phyloP scores from a whole-genome alignment of 2,113 vertebrate species.

The Mixornis gularis region DNA sequence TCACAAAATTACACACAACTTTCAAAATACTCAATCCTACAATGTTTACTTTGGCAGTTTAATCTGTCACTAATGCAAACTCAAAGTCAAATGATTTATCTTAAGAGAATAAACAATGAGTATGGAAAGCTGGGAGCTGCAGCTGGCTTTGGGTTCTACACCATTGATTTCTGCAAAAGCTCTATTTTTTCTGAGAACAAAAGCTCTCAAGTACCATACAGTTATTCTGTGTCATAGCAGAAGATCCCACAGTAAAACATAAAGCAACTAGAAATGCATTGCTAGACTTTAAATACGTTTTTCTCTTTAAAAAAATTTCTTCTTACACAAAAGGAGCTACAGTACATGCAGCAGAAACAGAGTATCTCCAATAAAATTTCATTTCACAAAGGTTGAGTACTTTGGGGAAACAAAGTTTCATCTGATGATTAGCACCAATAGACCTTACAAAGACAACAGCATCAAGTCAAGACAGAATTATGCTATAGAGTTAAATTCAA shows the following conservation, averaged over 20 bases:
- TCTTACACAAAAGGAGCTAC: not conserved
- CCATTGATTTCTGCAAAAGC: not conserved
- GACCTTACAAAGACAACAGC: not conserved
- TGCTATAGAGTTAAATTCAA: not conserved
- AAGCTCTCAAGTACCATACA: not conserved
- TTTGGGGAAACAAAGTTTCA: not conserved
- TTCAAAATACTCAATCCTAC: slow-evolving; percentile 22
- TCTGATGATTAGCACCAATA: not conserved
- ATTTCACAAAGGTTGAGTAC: not conserved
- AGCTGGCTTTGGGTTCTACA: not conserved
- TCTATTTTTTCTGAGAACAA: not conserved
- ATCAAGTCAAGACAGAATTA: not conserved
- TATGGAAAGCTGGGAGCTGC: not conserved
- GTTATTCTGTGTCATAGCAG: not conserved
- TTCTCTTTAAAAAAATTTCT: fast-evolving
- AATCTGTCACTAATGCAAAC: slow-evolving; percentile 25
- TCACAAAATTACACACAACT: not conserved
- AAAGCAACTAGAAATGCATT: not conserved
- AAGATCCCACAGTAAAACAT: not conserved
- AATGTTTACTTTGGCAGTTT: slow-evolving; percentile 22
- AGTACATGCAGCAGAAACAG: not conserved
- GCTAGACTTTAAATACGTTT: not conserved
- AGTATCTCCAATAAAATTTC: not conserved
- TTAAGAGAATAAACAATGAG: slow-evolving; percentile 11
- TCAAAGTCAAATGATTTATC: not conserved